Evolutionary conservation across 2,113 vertebrate species (phyloP).

Genomic region (Trinectes maculatus): DNA sequence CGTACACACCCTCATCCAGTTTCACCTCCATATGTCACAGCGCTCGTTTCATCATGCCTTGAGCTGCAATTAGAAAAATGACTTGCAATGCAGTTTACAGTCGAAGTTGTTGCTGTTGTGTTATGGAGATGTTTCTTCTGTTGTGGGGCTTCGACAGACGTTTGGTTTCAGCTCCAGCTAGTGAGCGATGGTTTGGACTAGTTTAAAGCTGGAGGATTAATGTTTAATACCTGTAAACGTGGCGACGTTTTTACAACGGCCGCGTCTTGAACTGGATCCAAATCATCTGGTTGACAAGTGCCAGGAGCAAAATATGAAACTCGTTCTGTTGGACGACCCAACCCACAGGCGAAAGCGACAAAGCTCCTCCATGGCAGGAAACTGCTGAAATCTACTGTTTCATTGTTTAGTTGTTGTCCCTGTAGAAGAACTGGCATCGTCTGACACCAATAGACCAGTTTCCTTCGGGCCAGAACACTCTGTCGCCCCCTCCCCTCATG

Average conservation of each 20-base stretch:
- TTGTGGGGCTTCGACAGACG: neutral
- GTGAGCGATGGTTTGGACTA: constrained; percentile 10
- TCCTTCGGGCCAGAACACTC: neutral
- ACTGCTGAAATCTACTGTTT: neutral
- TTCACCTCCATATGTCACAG: constrained; percentile 46
- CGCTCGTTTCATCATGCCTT: constrained; percentile 10
- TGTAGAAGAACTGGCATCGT: constrained; percentile 6
- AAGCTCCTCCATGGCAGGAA: neutral
- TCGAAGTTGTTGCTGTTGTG: constrained; percentile 6
- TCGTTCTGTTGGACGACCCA: constrained; percentile 8
- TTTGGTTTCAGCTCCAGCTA: neutral
- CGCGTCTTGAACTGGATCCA: constrained; percentile 33
- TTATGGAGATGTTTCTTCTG: too few species aligned
- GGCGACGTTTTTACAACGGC: constrained; percentile 5
- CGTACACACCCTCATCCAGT: constrained; percentile 54
- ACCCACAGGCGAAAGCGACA: neutral
- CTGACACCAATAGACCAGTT: constrained; percentile 12
- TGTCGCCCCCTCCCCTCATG: neutral
- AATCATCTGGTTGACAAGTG: constrained; percentile 35
- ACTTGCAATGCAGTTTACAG: neutral
- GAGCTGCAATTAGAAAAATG: constrained; percentile 11
- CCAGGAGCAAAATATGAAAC: constrained; percentile 24
- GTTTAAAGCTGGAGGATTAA: constrained; percentile 1
- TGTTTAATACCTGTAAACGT: constrained; percentile 17
- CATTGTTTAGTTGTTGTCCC: neutral